These are phyloP conservation scores for Pseudochirops cupreus DNA, from an alignment of 2,797 vertebrate genomes.

Conservation along the genomic window DNA sequence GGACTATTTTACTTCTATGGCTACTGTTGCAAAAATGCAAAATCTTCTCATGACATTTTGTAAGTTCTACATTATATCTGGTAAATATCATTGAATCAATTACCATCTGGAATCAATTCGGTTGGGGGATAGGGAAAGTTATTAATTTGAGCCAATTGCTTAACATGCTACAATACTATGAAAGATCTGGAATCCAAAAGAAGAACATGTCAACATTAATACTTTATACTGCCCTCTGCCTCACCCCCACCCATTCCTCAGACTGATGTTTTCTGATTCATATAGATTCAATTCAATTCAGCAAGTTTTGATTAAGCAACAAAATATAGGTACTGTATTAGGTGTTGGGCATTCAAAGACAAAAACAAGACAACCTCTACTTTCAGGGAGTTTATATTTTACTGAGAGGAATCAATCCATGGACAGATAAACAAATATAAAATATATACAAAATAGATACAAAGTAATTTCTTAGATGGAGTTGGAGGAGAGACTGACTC, in stretches of 20 bases:
- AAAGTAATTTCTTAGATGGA: background rate
- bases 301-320: background rate
- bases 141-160: constrained; percentile 56
- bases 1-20: background rate
- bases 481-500: background rate
- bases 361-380: background rate
- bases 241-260: constrained; percentile 59
- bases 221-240: background rate
- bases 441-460: background rate
- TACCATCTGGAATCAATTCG: constrained; percentile 71
- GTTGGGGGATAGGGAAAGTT: constrained; percentile 1
- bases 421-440: background rate
- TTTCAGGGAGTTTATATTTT: background rate
- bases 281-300: constrained; percentile 27
- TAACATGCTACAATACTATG: constrained; percentile 38
- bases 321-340: background rate
- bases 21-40: constrained; percentile 1
- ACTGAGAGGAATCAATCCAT: background rate
- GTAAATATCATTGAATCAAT: constrained; percentile 63
- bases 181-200: constrained; percentile 59
- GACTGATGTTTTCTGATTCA: constrained; percentile 46
- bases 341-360: background rate
- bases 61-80: constrained; percentile 69
- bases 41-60: constrained; percentile 47
- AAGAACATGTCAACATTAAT: background rate